Conservation (phyloP, 2,888 invertebrate species). For the Chelonus formosanus region DNA sequence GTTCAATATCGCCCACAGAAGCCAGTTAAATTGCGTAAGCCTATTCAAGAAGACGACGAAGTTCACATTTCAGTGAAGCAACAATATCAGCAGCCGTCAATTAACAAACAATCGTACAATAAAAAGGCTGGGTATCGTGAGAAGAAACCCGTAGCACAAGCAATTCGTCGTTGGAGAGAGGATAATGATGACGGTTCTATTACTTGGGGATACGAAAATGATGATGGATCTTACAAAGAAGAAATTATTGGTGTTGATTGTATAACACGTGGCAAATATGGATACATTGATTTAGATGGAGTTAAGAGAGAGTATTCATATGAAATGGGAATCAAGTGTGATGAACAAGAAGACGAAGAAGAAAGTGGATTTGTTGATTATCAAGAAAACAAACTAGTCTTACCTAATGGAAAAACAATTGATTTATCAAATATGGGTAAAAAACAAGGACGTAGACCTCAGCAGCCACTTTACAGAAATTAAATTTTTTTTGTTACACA, state of each 20-base stretch:
- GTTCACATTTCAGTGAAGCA: slow-evolving; percentile 30
- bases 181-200: slow-evolving; percentile 81
- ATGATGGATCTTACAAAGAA: slow-evolving; percentile 87
- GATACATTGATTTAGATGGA: slow-evolving; percentile 86
- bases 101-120: slow-evolving; percentile 28
- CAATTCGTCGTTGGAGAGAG: slow-evolving; percentile 71
- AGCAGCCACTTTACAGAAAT: slow-evolving; percentile 68
- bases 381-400: slow-evolving; percentile 76
- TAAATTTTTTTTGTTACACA: slow-evolving; percentile 46
- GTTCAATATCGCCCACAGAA: slow-evolving; percentile 49
- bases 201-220: slow-evolving; percentile 89
- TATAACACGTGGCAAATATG: slow-evolving; percentile 81
- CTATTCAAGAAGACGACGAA: slow-evolving; percentile 45
- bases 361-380: slow-evolving; percentile 75
- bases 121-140: slow-evolving; percentile 55
- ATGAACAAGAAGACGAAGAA: slow-evolving; percentile 64
- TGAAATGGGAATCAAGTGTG: slow-evolving; percentile 76
- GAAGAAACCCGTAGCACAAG: slow-evolving; percentile 74
- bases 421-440: slow-evolving; percentile 77
- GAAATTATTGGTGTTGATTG: slow-evolving; percentile 83
- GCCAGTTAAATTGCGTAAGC: slow-evolving; percentile 49
- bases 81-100: slow-evolving; percentile 38
- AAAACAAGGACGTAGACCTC: slow-evolving; percentile 74
- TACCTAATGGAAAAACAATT: slow-evolving; percentile 77
- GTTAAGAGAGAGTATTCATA: slow-evolving; percentile 83